phyloP scores from a whole-genome alignment of 2,888 invertebrate genomes.

The Lasioglossum figueresi region DNA sequence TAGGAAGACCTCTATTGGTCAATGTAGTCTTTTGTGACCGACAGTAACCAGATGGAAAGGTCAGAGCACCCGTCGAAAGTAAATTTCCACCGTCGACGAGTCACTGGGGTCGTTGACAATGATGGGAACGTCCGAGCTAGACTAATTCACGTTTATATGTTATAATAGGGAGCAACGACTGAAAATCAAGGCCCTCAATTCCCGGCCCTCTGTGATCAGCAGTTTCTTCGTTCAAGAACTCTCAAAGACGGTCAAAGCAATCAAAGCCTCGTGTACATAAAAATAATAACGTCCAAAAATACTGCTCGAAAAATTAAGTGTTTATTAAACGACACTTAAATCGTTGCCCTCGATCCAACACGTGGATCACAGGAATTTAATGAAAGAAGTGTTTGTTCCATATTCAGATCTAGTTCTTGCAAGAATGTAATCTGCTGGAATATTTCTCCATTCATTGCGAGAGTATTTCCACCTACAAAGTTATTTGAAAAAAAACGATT shows the following conservation, averaged over 20 bases:
- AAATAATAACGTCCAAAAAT: background rate
- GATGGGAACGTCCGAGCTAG: conserved; percentile 1
- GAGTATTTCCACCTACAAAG: too few relatives aligned
- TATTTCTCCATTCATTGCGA: too few relatives aligned
- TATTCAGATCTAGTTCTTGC: background rate
- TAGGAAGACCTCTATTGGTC: background rate
- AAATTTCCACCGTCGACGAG: conserved; percentile 57
- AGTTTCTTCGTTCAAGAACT: background rate
- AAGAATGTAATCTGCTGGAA: background rate
- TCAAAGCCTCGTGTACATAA: too few relatives aligned
- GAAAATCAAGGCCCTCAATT: background rate
- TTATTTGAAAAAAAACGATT: background rate
- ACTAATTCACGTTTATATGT: conserved; percentile 38
- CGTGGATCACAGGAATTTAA: background rate
- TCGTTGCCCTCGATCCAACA: too few relatives aligned
- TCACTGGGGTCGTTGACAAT: conserved; percentile 44
- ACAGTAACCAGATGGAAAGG: conserved; percentile 29
- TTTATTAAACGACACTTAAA: background rate
- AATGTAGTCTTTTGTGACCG: background rate
- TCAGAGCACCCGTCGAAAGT: conserved; percentile 39
- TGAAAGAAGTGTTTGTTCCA: background rate
- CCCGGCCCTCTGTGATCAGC: background rate
- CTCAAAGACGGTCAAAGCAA: background rate
- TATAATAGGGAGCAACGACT: background rate
- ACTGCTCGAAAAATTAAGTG: background rate